These are phyloP conservation scores for Scaptomyza cyrtandrae DNA, from an alignment of 2,888 invertebrate species.

Conservation along the genomic window DNA sequence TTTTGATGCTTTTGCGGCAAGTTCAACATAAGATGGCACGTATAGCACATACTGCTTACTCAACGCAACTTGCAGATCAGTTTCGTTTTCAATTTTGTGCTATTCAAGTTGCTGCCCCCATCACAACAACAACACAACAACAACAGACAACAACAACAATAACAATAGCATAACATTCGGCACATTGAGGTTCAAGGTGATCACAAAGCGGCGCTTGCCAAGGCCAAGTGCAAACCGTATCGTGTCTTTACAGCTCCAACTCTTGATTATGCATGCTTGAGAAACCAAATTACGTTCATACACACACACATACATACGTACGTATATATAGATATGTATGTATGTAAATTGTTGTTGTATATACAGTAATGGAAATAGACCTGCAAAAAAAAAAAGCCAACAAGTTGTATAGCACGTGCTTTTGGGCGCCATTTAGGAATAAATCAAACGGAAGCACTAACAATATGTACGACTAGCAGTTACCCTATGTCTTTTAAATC, in stretches of 20 bases:
- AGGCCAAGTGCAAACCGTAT: slow-evolving; percentile 74
- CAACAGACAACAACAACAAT: neutral
- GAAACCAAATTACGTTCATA: slow-evolving; percentile 26
- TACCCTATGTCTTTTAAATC: neutral
- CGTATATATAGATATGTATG: neutral
- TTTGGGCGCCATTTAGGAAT: neutral
- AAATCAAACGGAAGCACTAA: slow-evolving; percentile 2
- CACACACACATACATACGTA: slow-evolving; percentile 3
- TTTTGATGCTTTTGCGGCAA: slow-evolving; percentile 56
- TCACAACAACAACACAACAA: slow-evolving; percentile 27
- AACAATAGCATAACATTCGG: slow-evolving; percentile 55
- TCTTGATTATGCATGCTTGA: slow-evolving; percentile 60
- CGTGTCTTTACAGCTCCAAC: slow-evolving; percentile 45
- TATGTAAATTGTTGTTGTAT: no score
- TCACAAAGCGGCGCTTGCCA: slow-evolving; percentile 52
- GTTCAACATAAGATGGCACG: slow-evolving; percentile 50
- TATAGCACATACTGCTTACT: slow-evolving; percentile 72
- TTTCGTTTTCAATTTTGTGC: slow-evolving; percentile 24
- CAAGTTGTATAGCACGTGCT: slow-evolving; percentile 39
- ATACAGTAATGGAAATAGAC: slow-evolving; percentile 22
- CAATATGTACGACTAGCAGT: neutral
- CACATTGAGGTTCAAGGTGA: slow-evolving; percentile 75
- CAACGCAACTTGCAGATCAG: slow-evolving; percentile 41
- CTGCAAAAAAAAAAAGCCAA: slow-evolving; percentile 19
- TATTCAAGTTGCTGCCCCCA: slow-evolving; percentile 41